Base-by-base conservation (phyloP, 37 sponge, comb jelly and placozoan species). In the Aplysina aerophoba region DNA sequence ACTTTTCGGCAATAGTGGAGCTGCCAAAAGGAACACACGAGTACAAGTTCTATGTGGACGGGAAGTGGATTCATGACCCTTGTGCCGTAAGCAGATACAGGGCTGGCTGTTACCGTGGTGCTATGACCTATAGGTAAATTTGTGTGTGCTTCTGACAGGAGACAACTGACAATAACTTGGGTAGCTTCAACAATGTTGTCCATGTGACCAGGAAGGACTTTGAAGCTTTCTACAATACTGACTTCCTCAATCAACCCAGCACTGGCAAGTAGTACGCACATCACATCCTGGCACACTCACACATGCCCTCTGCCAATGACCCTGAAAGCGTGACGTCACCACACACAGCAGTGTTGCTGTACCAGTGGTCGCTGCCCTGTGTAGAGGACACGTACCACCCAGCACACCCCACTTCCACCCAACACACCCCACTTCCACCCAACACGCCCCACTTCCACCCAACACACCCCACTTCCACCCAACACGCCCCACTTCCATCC, bases 31-130 rank as follows among this genome's bases (percentile, higher is more conserved):
- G 96, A 15, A 59, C n/a, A 19, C 92, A 96, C 57, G 86, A 96
- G 79, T 96, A 93, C 85, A 96, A 96, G 81, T 96, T 91, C 73
- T 86, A 61, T 81, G 91, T 93, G 40, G 94, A 96, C 78, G 96
- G 96, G 0, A 79, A 91, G 69, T 96, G 96, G 96, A 35, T 90
- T 1, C 96, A 96, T 83, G 89, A 96, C 79, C 83, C 93, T 41
- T 82, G 72, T 81, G 91, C 93, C 73, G 93, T 89, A 65, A 72
- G 28, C 41, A 25, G 25, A 50, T 71, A 28, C 37, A 71, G 1
- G 31, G 15, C 73, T 36, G 16, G 78, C 66, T 20, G 30, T 16
- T 30, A 65, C 66, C 12, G 19, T 58, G 11, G 64, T 27, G 24
- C 12, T 28, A 11, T 28, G 64, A n/a, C n/a, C n/a, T n/a, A n/a